Percentiles rank a stretch among this genome's conserved stretches.
Evolutionary conservation across 1,140 invertebrate species (phyloP).

Genomic region (Trypoxylus dichotomus): DNA sequence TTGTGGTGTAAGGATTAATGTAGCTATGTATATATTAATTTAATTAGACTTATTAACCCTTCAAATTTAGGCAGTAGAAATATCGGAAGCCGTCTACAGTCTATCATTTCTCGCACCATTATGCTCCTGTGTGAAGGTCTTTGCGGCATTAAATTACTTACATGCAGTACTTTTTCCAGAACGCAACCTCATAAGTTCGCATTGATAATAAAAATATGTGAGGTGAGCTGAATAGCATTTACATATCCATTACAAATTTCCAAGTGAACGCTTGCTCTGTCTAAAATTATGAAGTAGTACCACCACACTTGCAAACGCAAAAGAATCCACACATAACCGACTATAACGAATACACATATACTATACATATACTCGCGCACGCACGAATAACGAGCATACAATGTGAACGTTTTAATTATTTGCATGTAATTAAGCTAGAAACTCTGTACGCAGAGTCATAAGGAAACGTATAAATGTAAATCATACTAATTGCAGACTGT

Average conservation of each 20-base stretch:
- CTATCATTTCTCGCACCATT: too few species aligned
- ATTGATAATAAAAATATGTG: neutral
- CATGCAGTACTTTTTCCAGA: neutral
- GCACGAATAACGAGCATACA: neutral
- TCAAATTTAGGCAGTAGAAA: too few species aligned
- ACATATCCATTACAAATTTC: conserved; percentile 26
- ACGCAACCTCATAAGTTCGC: neutral
- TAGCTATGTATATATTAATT: too few species aligned
- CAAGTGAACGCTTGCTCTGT: conserved; percentile 22
- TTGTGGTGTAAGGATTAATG: too few species aligned
- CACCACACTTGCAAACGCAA: neutral
- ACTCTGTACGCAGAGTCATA: conserved; percentile 27
- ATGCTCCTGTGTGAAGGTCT: too few species aligned
- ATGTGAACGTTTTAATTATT: conserved; percentile 39
- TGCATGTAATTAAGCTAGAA: conserved; percentile 38
- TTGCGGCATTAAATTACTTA: too few species aligned
- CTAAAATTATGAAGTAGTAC: conserved; percentile 29
- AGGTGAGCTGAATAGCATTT: conserved; percentile 7
- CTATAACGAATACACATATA: neutral
- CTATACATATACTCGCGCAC: neutral
- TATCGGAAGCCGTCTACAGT: too few species aligned
- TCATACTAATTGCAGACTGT: conserved; percentile 38
- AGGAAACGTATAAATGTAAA: conserved; percentile 38
- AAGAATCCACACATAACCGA: neutral
- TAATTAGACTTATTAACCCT: too few species aligned